These are phyloP conservation scores for Amphimallon solstitiale DNA, from an alignment of 2,888 invertebrate genomes.

Conservation along the genomic window DNA sequence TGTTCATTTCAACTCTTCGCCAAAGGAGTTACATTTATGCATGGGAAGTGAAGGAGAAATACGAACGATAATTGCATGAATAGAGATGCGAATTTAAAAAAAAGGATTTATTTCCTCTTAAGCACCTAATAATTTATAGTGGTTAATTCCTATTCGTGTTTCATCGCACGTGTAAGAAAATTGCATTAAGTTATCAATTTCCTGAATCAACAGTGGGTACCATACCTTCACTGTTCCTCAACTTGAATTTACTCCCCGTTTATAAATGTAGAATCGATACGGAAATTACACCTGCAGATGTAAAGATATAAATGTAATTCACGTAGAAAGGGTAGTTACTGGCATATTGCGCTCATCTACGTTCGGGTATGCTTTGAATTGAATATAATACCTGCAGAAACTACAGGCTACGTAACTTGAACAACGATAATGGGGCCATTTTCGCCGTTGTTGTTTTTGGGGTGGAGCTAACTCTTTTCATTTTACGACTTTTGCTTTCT, in stretches of 20 bases:
- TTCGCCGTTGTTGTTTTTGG: neutral
- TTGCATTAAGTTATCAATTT: conserved; percentile 37
- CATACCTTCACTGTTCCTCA: neutral
- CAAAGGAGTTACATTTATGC: no score
- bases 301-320: conserved; percentile 53
- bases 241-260: conserved; percentile 8
- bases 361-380: conserved; percentile 41
- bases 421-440: conserved; percentile 2
- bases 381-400: conserved; percentile 32
- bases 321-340: conserved; percentile 47
- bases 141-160: conserved; percentile 24
- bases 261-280: conserved; percentile 51
- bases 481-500: no score
- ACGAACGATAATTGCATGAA: no score
- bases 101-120: no score
- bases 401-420: neutral
- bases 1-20: no score
- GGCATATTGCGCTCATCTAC: conserved; percentile 47
- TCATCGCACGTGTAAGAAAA: conserved; percentile 24
- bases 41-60: no score
- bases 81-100: no score
- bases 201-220: conserved; percentile 23
- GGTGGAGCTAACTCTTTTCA: neutral
- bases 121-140: no score
- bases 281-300: conserved; percentile 53